Base-by-base conservation (phyloP, 2,113 vertebrate species). In the Cheirogaleus medius region DNA sequence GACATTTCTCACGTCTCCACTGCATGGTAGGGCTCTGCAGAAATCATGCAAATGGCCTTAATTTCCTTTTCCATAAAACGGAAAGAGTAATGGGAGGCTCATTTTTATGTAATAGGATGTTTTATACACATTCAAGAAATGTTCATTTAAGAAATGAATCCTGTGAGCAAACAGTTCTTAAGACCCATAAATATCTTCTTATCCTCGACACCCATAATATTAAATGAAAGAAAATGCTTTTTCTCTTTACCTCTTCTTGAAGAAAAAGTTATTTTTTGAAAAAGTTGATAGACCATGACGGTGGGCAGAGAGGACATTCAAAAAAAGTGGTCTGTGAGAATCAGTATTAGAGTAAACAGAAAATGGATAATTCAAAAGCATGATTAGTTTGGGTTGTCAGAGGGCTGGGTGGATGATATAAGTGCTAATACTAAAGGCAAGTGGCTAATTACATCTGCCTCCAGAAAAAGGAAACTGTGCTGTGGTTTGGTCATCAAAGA, bases 91-190 rank as follows among this genome's bases (percentile, higher is more conserved):
- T 37, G 14, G 4, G 17, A 66, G 32, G 47, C 20, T 78, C 68
- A 18, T 85, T 94, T 76, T 83, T 78, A 52, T 20, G n/a, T 71
- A 84, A 69, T 56, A 52, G 18, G n/a, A 86, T 66, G 32, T 94
- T 92, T 78, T 77, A 87, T 49, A 49, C 25, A 81, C 10, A 29
- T 76, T 91, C 87, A 58, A 92, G 76, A 96, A 94, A 60, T 87
- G 11, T 63, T 89, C 56, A 74, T 81, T 95, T 68, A 90, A 93
- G 58, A 93, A 93, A 85, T 66, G 71, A 95, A 49, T 32, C 34
- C 63, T 42, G 34, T 9, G 21, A 47, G n/a, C 34, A 66, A 25
- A 81, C 7, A 71, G 58, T 54, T 91, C 58, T 91, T 95, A 95
- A 77, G 25, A 77, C 32, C 49, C 23, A 42, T 88, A 93, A 88